Base-by-base conservation (phyloP, 2,888 invertebrate species). In the Phrixothrix hirtus region DNA sequence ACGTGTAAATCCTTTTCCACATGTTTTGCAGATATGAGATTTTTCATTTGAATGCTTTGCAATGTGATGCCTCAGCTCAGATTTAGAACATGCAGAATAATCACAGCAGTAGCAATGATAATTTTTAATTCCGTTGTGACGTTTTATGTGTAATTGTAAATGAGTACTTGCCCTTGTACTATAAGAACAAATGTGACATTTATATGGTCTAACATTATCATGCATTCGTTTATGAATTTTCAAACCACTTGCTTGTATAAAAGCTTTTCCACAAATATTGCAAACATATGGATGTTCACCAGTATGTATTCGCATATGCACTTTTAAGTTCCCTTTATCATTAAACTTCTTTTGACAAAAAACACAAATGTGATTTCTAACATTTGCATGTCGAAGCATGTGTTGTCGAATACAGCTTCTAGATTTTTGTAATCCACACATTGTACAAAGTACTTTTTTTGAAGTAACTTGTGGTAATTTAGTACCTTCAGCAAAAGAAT, bases 31-130 rank as follows among this genome's bases (percentile, higher is more conserved):
- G 14, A 55, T 61, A 35, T 58, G 67, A 1, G 69, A 69, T 43
- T 70, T 71, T 21, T 65, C 31, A 12, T 57, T 65, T 2, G 68
- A 68, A 39, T 69, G 72, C n/a, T 67, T 67, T 11, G 67, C 64
- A 11, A 57, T 58, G 36, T 70, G 70, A 9, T 67, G 55, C 43
- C 66, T 69, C 31, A 69, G 49, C 34, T 63, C 54, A 7, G 65
- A 11, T 34, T 48, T 51, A 2, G 51, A 45, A 30, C 51, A 51
- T 14, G 51, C 51, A 27, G 51, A 44, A 41, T 51, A 51, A 39
- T 51, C 45, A 12, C 51, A 51, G n/a, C 39, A 38, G 7, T 38
- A 26, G 6, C 51, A 51, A 29, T 44, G 44, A 25, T 51, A 45
- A 35, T 51, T 51, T 27, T 51, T 51, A 12, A 45, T 26, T 5